phyloP scores from a whole-genome alignment of 2,797 vertebrate species.

The Fratercula arctica region DNA sequence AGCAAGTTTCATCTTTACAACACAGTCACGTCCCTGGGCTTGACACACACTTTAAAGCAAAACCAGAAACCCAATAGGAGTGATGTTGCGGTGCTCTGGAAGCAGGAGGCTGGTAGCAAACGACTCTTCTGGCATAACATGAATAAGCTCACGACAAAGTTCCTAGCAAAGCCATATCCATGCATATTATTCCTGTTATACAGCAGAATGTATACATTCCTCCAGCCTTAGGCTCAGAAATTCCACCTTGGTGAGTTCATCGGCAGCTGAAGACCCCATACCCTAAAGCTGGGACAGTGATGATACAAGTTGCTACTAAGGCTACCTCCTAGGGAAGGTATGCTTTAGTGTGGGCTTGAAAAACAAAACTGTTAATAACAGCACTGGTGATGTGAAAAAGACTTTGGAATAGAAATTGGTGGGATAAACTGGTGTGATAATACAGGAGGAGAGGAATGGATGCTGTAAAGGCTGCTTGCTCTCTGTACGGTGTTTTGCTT shows the following conservation, averaged over 20 bases:
- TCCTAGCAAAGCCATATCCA: not conserved
- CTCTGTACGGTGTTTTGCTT: not conserved
- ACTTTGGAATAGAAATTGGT: not conserved
- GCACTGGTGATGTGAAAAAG: not conserved
- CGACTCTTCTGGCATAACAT: not conserved
- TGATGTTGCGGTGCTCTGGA: not conserved
- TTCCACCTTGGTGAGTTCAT: not conserved
- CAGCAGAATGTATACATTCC: not conserved
- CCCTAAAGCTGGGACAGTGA: not conserved
- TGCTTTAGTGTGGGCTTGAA: not conserved
- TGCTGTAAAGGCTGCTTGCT: not conserved
- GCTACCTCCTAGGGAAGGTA: not conserved
- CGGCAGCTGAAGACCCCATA: not conserved
- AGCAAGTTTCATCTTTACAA: not conserved
- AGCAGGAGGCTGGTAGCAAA: not conserved
- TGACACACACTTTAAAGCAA: constrained; percentile 25
- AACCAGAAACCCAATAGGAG: not conserved
- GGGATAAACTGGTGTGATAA: not conserved
- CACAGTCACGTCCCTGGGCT: not conserved
- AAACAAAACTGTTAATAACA: not conserved
- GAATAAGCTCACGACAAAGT: not conserved
- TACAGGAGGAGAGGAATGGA: not conserved
- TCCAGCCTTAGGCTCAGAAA: not conserved
- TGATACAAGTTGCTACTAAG: not conserved
- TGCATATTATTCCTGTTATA: not conserved